Evolutionary conservation across 2,113 vertebrate genomes (phyloP).

Genomic region (Phyllopteryx taeniolatus): DNA sequence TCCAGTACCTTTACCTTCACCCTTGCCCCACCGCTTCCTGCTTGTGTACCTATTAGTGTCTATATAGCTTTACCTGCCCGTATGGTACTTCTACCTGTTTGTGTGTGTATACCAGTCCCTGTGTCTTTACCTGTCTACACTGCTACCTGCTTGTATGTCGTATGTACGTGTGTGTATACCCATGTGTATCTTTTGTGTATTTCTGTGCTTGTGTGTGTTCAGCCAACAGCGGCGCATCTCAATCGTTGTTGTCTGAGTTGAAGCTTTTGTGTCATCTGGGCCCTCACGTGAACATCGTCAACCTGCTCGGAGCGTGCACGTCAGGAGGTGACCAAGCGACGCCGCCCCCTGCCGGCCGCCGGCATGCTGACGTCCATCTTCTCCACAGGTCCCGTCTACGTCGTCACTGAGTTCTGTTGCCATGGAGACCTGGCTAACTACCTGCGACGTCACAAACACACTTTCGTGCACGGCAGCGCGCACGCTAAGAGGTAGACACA

Average conservation of each 20-base stretch:
- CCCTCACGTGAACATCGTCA: conserved; percentile 70
- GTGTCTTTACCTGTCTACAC: background rate
- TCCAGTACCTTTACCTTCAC: too few species aligned
- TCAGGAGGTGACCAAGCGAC: conserved; percentile 40
- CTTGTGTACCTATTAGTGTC: background rate
- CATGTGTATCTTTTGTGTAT: background rate
- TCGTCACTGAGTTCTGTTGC: conserved; percentile 92
- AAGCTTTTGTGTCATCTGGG: conserved; percentile 73
- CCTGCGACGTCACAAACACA: conserved; percentile 85
- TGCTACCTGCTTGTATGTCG: background rate
- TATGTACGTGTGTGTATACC: background rate
- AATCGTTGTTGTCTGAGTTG: conserved; percentile 68
- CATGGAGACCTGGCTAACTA: conserved; percentile 92
- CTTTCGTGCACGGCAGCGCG: conserved; percentile 64
- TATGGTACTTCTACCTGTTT: too few species aligned
- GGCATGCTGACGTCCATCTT: background rate
- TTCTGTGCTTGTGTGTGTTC: conserved; percentile 1
- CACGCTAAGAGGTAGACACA: conserved; percentile 41
- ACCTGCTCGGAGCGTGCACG: conserved; percentile 73
- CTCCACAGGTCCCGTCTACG: conserved; percentile 83
- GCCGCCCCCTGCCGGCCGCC: background rate
- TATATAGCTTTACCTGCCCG: background rate
- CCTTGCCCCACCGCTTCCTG: too few species aligned
- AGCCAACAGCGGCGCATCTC: conserved; percentile 49
- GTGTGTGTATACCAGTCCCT: too few species aligned